phyloP scores from a whole-genome alignment of 2,888 invertebrate genomes.

The Cerceris rybyensis region DNA sequence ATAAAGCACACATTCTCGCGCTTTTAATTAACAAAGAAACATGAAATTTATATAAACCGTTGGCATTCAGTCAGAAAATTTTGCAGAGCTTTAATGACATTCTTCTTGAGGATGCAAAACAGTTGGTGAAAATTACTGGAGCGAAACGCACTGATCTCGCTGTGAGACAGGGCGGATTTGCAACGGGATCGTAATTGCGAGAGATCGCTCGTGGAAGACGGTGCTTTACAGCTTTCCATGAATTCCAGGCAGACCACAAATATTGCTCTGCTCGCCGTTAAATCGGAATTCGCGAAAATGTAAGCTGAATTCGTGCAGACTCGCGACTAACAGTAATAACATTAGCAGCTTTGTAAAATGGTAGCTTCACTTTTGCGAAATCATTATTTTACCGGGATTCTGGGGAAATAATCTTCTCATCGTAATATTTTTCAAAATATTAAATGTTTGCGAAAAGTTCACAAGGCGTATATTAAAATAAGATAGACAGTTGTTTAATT shows the following conservation, averaged over 20 bases:
- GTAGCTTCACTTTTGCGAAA: too few species aligned
- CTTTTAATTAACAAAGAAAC: too few species aligned
- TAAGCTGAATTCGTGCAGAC: slow-evolving; percentile 34
- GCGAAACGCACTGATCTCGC: too few species aligned
- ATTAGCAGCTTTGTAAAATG: too few species aligned
- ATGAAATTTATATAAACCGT: too few species aligned
- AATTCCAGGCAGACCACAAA: slow-evolving; percentile 57
- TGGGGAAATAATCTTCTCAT: too few species aligned
- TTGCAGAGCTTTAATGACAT: slow-evolving; percentile 18
- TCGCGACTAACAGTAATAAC: not conserved
- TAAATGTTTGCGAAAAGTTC: too few species aligned
- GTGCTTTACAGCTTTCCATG: slow-evolving; percentile 43
- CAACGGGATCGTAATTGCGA: slow-evolving; percentile 40
- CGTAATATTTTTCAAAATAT: too few species aligned
- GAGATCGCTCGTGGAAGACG: slow-evolving; percentile 38
- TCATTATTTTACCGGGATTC: too few species aligned
- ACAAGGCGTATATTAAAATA: too few species aligned
- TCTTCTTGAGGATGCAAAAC: slow-evolving; percentile 22
- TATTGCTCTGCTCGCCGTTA: slow-evolving; percentile 37
- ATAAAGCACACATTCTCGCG: too few species aligned
- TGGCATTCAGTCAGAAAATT: not conserved
- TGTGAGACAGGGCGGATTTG: not conserved
- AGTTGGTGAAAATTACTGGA: slow-evolving; percentile 8
- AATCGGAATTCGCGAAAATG: slow-evolving; percentile 40
- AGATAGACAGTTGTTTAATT: too few species aligned